Evolutionary conservation across 2,888 invertebrate genomes (phyloP), one percentile per base, ranked within the genome.

Genomic region (Baronia brevicornis): DNA sequence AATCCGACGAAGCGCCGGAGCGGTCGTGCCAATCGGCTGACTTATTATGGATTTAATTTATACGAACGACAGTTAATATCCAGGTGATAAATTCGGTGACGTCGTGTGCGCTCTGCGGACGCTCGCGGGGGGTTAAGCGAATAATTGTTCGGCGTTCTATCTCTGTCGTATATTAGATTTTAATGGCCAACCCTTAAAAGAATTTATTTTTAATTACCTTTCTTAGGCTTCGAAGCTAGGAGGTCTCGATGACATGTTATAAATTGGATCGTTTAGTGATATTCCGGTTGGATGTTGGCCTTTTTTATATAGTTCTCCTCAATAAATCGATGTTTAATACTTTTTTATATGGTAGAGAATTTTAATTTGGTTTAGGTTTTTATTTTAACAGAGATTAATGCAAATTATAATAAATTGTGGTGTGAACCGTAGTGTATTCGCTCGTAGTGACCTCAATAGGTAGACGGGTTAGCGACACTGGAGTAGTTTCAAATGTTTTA

Each of bases 151-250:
- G 45, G 44, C 46, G 43, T 36, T 41, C 47, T 41, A 55, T 45
- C 47, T 43, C 38, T 47, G 39, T 59, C 54, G 66, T 74, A 68
- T 66, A 64, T 72, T 66, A 69, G 43, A 41, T 48, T 65, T 72
- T 75, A 77, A 73, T 71, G 64, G 64, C 59, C 49, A 36, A 36
- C 67, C 77, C 72, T 73, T 77, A 73, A 75, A 74, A 62, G 72
- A 71, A 60, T 64, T 50, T 61, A 55, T 57, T 59, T 71, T 74
- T 79, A 79, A 79, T 79, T 69, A 59, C 63, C 67, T 66, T 69
- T 78, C 72, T 63, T 65, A 64, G 65, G n/a, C 66, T 67, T 53
- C 51, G 58, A 60, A 59, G 45, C 60, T 67, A 67, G 73, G 71
- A 66, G 70, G 71, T 74, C 70, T 53, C 24, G 41, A 50, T 47